A percentile compares a stretch with the other conserved stretches of the same genome.
Evolutionary conservation across 2,888 invertebrate genomes (phyloP).

Genomic region (Sesamia inferens): DNA sequence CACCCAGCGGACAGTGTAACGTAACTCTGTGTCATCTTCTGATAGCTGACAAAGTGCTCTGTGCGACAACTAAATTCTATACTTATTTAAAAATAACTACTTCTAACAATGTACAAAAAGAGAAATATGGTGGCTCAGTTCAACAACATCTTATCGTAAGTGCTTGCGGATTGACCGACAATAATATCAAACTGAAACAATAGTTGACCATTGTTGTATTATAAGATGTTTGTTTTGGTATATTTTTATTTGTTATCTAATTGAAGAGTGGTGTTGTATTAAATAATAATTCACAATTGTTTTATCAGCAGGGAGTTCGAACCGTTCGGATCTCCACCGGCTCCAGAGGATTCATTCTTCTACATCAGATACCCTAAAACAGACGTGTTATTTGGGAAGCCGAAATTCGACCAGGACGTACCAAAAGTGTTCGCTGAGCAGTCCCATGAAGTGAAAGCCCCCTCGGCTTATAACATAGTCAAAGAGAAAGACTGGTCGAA

Average conservation of each 20-base stretch:
- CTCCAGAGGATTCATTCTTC: slow-evolving; percentile 93
- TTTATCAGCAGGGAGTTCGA: slow-evolving; percentile 82
- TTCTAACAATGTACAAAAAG: slow-evolving; percentile 79
- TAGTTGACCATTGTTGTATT: slow-evolving; percentile 40
- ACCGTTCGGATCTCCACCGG: slow-evolving; percentile 91
- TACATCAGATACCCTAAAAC: slow-evolving; percentile 90
- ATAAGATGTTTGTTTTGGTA: slow-evolving; percentile 37
- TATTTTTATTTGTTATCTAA: slow-evolving; percentile 20
- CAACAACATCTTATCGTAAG: slow-evolving; percentile 82
- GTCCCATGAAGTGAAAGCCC: slow-evolving; percentile 72
- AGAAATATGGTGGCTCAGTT: slow-evolving; percentile 80
- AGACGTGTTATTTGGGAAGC: slow-evolving; percentile 79
- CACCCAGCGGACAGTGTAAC: slow-evolving; percentile 52
- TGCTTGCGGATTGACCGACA: slow-evolving; percentile 58
- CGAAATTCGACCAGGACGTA: slow-evolving; percentile 71
- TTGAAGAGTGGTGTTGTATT: slow-evolving; percentile 28
- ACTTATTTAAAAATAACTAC: slow-evolving; percentile 13
- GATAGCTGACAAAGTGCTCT: slow-evolving; percentile 13
- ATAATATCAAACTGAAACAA: slow-evolving; percentile 39
- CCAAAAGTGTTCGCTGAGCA: slow-evolving; percentile 71
- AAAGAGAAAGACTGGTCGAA: slow-evolving; percentile 90
- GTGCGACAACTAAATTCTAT: slow-evolving; percentile 8
- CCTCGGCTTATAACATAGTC: slow-evolving; percentile 71
- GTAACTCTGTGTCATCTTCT: slow-evolving; percentile 42
- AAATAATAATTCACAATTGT: slow-evolving; percentile 31